Percentiles rank a stretch among this genome's conserved stretches.
Evolutionary conservation across 2,797 vertebrate species (phyloP).

Genomic region (Pangasius krempfi): DNA sequence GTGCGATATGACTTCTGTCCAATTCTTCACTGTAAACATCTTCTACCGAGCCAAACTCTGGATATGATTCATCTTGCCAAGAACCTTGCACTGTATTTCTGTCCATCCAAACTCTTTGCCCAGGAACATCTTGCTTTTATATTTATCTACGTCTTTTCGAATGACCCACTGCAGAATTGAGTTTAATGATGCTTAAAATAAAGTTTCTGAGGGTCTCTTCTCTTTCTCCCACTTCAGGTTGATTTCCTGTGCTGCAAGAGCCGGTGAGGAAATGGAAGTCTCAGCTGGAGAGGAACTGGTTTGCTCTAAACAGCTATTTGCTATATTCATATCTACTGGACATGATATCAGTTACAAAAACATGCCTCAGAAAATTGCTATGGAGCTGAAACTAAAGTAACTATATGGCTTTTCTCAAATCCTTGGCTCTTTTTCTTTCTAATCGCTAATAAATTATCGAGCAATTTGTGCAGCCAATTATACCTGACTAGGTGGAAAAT

Average conservation of each 20-base stretch:
- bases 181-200: slow-evolving; percentile 13
- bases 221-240: background rate
- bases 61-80: background rate
- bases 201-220: background rate
- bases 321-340: background rate
- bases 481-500: background rate
- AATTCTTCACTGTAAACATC: background rate
- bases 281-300: background rate
- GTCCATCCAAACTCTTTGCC: background rate
- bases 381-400: background rate
- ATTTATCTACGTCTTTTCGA: background rate
- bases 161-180: background rate
- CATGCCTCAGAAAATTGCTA: background rate
- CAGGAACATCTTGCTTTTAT: background rate
- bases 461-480: background rate
- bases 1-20: background rate
- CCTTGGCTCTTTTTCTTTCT: background rate
- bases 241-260: slow-evolving; percentile 13
- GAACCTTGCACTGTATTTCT: background rate
- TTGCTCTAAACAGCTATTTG: background rate
- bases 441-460: background rate
- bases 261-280: slow-evolving; percentile 13
- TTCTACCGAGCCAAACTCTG: background rate
- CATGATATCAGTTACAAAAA: background rate
- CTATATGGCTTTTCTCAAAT: background rate